Evolutionary conservation across 1,140 invertebrate genomes (phyloP).

Genomic region (Littorina saxatilis): DNA sequence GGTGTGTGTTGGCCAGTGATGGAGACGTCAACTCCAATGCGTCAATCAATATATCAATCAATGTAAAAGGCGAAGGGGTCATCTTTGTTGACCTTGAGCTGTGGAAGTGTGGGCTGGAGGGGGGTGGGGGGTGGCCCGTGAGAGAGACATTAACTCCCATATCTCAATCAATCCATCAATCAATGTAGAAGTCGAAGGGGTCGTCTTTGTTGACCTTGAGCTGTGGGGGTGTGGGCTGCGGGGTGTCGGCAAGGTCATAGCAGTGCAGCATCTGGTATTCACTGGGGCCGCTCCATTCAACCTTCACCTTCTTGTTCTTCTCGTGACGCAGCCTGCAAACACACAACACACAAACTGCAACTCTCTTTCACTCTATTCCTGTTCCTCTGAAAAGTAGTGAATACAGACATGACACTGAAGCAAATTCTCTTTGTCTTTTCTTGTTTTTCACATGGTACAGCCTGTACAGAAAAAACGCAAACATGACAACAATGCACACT

Average conservation of each 20-base stretch:
- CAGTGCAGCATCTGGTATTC: constrained; percentile 73
- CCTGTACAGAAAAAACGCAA: too few species aligned
- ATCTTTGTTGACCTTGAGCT: constrained; percentile 62
- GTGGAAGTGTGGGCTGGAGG: constrained; percentile 40
- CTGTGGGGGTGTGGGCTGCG: constrained; percentile 60
- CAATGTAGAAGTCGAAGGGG: constrained; percentile 62
- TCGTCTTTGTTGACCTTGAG: constrained; percentile 67
- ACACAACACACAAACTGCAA: too few species aligned
- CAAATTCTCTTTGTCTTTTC: too few species aligned
- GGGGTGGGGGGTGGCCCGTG: not conserved
- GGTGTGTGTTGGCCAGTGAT: too few species aligned
- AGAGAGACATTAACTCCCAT: not conserved
- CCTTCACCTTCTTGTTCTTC: constrained; percentile 68
- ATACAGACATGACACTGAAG: too few species aligned
- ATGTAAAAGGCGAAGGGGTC: constrained; percentile 64
- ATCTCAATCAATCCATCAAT: constrained; percentile 35
- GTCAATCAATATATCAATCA: constrained; percentile 32
- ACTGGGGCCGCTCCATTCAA: constrained; percentile 71
- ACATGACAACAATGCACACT: too few species aligned
- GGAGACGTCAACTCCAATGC: not conserved
- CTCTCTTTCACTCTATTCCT: too few species aligned
- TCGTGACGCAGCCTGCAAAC: constrained; percentile 72
- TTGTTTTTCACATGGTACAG: too few species aligned
- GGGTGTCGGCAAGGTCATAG: constrained; percentile 63
- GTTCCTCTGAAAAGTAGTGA: too few species aligned